phyloP scores from a whole-genome alignment of 2,888 invertebrate species.

The Bembecia ichneumoniformis region DNA sequence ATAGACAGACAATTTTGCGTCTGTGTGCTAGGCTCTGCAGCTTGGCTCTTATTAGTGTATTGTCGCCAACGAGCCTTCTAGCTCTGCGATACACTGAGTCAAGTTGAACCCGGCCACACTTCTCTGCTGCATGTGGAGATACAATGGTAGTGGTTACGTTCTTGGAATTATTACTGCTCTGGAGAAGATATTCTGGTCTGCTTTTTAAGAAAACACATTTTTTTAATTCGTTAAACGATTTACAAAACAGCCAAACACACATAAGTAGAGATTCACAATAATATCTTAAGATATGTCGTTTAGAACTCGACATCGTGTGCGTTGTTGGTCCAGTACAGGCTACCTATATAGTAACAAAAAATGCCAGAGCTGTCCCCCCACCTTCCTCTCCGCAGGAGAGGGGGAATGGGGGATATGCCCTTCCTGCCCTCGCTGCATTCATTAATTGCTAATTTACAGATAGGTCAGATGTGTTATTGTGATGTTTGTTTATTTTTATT shows the following conservation, averaged over 20 bases:
- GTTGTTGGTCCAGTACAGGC: slow-evolving; percentile 24
- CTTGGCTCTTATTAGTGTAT: too few species aligned
- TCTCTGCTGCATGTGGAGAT: too few species aligned
- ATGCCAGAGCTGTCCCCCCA: slow-evolving; percentile 20
- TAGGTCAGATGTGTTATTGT: slow-evolving; percentile 40
- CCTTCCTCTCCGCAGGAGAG: slow-evolving; percentile 7
- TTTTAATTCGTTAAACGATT: too few species aligned
- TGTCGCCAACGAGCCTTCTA: too few species aligned
- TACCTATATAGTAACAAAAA: slow-evolving; percentile 50
- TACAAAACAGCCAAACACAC: background rate
- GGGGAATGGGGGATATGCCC: slow-evolving; percentile 15
- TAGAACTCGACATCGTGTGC: background rate
- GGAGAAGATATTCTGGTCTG: too few species aligned
- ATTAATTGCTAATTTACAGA: slow-evolving; percentile 70
- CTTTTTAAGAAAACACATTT: too few species aligned
- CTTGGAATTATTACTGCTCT: too few species aligned
- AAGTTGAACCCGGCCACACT: too few species aligned
- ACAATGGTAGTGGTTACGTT: too few species aligned
- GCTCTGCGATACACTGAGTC: too few species aligned
- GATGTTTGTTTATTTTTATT: background rate
- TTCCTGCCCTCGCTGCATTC: slow-evolving; percentile 44
- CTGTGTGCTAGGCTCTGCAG: too few species aligned
- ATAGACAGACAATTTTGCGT: too few species aligned
- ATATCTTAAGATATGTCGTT: slow-evolving; percentile 4
- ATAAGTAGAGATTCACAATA: background rate